phyloP scores from a whole-genome alignment of 2,888 invertebrate species.

The Alentia gelatinosa region DNA sequence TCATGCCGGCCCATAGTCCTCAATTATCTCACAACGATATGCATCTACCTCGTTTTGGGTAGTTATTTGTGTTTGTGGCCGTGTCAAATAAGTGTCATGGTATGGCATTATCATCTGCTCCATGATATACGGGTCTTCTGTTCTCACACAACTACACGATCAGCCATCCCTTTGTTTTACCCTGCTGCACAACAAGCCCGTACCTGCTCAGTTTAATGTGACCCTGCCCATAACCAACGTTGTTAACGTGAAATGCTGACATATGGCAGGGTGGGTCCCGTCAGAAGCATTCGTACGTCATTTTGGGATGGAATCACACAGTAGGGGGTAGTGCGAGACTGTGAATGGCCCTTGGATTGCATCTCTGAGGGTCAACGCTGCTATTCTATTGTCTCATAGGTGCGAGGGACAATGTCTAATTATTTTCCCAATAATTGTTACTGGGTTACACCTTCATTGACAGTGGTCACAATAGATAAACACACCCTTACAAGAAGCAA shows the following conservation, averaged over 20 bases:
- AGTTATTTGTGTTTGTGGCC: too few species aligned
- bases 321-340: not conserved
- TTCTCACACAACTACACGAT: too few species aligned
- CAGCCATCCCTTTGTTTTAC: not conserved
- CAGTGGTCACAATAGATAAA: not conserved
- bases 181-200: not conserved
- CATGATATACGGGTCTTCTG: not conserved
- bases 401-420: not conserved
- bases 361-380: not conserved
- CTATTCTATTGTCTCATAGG: not conserved
- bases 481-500: not conserved
- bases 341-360: too few species aligned
- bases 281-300: not conserved
- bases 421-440: not conserved
- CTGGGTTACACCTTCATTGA: not conserved
- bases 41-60: too few species aligned
- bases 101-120: not conserved
- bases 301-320: not conserved
- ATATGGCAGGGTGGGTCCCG: not conserved
- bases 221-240: too few species aligned
- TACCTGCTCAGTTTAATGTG: not conserved
- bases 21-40: too few species aligned
- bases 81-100: not conserved
- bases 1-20: too few species aligned
- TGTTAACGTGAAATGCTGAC: not conserved